Evolutionary conservation across 2,888 invertebrate genomes (phyloP).

Genomic region (Craniophora ligustri): DNA sequence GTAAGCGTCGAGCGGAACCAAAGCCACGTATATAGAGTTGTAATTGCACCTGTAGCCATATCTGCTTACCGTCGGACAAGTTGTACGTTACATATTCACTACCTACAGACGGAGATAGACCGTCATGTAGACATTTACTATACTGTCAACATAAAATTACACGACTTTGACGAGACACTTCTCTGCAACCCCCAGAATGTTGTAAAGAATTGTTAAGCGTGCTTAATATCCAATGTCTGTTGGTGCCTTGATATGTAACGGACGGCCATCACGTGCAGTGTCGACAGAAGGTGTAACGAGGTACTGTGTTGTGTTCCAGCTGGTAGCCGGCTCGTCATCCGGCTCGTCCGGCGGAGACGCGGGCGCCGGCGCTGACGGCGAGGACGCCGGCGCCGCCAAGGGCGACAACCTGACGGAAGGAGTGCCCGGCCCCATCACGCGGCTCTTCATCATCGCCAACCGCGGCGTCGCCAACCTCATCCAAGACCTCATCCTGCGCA

Average conservation of each 20-base stretch:
- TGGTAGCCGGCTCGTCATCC: conserved; percentile 91
- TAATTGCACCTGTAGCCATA: background rate
- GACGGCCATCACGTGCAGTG: background rate
- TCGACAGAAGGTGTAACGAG: background rate
- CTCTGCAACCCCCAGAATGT: too few species aligned
- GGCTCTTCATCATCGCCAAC: conserved; percentile 95
- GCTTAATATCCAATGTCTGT: too few species aligned
- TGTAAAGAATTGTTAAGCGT: too few species aligned
- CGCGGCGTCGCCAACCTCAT: conserved; percentile 95
- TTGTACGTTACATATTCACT: background rate
- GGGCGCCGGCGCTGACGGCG: conserved; percentile 81
- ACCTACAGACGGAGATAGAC: background rate
- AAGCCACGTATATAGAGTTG: background rate
- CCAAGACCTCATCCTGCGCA: conserved; percentile 95
- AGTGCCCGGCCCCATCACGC: conserved; percentile 95
- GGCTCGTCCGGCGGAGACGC: conserved; percentile 88
- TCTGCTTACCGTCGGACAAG: background rate
- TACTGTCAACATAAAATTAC: too few species aligned
- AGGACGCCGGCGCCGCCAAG: conserved; percentile 88
- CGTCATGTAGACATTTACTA: too few species aligned
- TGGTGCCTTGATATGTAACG: background rate
- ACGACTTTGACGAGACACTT: too few species aligned
- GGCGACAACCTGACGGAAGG: conserved; percentile 93
- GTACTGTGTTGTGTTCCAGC: conserved; percentile 82
- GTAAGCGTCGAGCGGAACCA: background rate